A percentile compares a stretch with the other conserved stretches of the same genome.
Conservation (phyloP, 2,113 vertebrate species). For the Pygoscelis adeliae region DNA sequence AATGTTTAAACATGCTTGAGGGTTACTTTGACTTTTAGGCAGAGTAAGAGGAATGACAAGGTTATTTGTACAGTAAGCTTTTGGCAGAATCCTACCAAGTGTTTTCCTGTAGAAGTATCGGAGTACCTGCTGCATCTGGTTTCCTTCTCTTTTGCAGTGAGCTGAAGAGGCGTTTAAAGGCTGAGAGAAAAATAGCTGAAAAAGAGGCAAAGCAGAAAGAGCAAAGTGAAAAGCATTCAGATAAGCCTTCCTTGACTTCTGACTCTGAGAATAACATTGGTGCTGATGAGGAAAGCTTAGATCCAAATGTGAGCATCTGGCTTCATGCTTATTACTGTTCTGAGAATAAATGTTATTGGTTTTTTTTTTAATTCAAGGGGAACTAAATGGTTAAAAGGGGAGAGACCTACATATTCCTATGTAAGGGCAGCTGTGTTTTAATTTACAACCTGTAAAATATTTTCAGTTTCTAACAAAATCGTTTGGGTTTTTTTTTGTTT, state of each 20-base stretch:
- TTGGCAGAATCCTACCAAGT: neutral
- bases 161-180: constrained; percentile 92
- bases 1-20: neutral
- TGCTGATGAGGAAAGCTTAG: constrained; percentile 90
- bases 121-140: neutral
- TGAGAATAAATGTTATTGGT: neutral
- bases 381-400: neutral
- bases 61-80: neutral
- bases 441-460: neutral
- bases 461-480: neutral
- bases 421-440: neutral
- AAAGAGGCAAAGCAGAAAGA: constrained; percentile 91
- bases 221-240: constrained; percentile 71
- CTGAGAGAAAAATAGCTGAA: constrained; percentile 91
- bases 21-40: neutral
- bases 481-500: neutral
- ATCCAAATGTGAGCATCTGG: constrained; percentile 88
- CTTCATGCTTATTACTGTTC: neutral
- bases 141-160: constrained; percentile 78
- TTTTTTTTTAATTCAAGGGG: neutral
- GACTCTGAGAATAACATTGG: constrained; percentile 40
- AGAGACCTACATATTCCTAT: neutral
- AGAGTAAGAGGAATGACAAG: neutral
- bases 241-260: constrained; percentile 27
- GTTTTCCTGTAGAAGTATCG: neutral